Evolutionary conservation across 53 echinoderm and acorn worm genomes (phyloP), one percentile per base, ranked within the genome.

Genomic region (Stichopus horrens): DNA sequence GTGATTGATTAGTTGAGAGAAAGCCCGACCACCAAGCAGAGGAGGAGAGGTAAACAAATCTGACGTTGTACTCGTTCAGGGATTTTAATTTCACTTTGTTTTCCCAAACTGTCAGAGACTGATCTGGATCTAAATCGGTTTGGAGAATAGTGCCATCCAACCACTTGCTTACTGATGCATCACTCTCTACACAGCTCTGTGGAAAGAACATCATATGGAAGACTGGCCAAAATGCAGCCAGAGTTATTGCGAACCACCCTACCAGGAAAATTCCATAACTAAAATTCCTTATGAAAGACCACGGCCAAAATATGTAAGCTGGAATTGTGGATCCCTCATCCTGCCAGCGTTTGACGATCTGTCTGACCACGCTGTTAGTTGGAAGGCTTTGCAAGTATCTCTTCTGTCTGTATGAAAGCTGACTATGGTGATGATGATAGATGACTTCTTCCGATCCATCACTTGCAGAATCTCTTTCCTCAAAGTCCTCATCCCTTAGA

Each of bases 221-320:
- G 59, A 85, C 52, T n/a, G 67, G 85, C 85, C 68, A 85, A 57
- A 85, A 85, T 51, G 85, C 65, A 37, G 85, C 67, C 23, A 52
- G 66, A 23, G 59, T 85, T 1, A 67, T 5, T 52, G 52, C 85
- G 13, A 85, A 52, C 65, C 63, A 85, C 10, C 65, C 85, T 21
- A 85, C 18, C 66, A 59, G 52, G 10, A 85, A 8, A 37, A 85
- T 58, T 6, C 63, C 68, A 63, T 51, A 20, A 3, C 21, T 11
- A 5, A 65, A 37, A 59, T 52, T 52, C 67, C 85, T 85, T 51
- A 85, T 85, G 58, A 58, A 58, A 9, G 85, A 52, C 85, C 85
- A 85, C 22, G 85, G 85, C 85, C 85, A 85, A 52, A 85, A 85
- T 59, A 85, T 2, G 51, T 85, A 85, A 7, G 23, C 52, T 9